phyloP scores from a whole-genome alignment of 2,888 invertebrate genomes.

The Apamea epomidion region DNA sequence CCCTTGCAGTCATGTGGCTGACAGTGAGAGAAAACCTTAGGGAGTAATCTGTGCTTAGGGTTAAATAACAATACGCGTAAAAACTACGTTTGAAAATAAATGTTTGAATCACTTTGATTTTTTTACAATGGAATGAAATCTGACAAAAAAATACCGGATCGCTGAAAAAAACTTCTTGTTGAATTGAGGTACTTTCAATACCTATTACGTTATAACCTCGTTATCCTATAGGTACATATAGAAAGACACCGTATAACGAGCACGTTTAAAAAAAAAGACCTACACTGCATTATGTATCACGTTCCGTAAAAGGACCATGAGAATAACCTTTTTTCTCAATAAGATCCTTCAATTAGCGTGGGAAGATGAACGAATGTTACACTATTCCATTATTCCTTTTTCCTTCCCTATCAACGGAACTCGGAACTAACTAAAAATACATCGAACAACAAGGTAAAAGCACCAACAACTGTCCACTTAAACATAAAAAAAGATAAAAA shows the following conservation, averaged over 20 bases:
- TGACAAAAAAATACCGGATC: not conserved
- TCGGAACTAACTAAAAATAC: constrained; percentile 18
- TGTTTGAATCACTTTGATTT: no score
- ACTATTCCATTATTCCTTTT: constrained; percentile 18
- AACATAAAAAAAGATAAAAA: constrained; percentile 54
- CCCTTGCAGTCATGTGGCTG: not conserved
- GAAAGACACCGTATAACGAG: not conserved
- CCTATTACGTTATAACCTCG: constrained; percentile 3
- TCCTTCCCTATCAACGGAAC: constrained; percentile 1
- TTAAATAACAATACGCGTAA: not conserved
- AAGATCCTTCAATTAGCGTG: constrained; percentile 56
- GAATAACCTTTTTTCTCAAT: constrained; percentile 43
- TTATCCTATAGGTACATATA: not conserved
- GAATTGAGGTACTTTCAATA: not conserved
- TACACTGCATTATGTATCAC: constrained; percentile 17
- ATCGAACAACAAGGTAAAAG: constrained; percentile 28
- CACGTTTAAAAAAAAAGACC: constrained; percentile 12
- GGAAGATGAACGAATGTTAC: constrained; percentile 39
- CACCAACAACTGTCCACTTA: constrained; percentile 33
- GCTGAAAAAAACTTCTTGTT: not conserved
- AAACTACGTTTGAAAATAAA: not conserved
- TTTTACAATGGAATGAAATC: not conserved
- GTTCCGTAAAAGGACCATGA: constrained; percentile 24
- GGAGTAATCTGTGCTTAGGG: no score
- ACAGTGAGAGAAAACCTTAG: not conserved